Evolutionary conservation across 2,888 invertebrate genomes (phyloP), one percentile per base, ranked within the genome.

Genomic region (Idaea dimidiata): DNA sequence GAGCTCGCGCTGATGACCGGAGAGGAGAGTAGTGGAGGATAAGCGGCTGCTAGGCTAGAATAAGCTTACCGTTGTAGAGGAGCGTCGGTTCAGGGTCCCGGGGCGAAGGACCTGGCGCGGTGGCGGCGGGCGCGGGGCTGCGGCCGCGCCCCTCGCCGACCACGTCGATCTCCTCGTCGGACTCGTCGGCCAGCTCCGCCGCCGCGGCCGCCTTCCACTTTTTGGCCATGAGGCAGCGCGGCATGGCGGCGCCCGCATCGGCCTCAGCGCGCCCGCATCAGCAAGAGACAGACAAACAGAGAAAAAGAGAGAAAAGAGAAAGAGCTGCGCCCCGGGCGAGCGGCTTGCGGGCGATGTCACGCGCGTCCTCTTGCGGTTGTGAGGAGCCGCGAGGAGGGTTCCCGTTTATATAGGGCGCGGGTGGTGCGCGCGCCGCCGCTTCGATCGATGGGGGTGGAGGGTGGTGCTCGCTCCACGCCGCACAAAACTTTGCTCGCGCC

Each of bases 171-270:
- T 97, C 97, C 91, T 97, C 97, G 75, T 96, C 91, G 70, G 90
- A 89, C 93, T 91, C 91, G 76, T 95, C 95, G 74, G 94, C 94
- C 84, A 93, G 93, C 89, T 87, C 94, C 87, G 86, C 88, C 86
- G 83, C 87, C 83, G 86, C 86, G 83, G 85, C 89, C 88, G 95
- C 96, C 95, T 97, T 97, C 97, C 97, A 97, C 94, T 97, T 97
- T 94, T 97, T 97, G 83, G 97, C 97, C 97, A 97, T 97, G 91
- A 97, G 95, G 94, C 97, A 97, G 90, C 97, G 97, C 93, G 97
- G 97, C 97, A 97, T 97, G 89, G 93, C 94, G 93, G 91, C 89
- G 92, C 93, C 89, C 86, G 89, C 90, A 93, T 91, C 91, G 85
- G 90, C 91, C 87, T 89, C 89, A 90, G 88, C 89, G 88, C 89